Conservation (phyloP, 1,140 invertebrate genomes). For the Atta cephalotes region DNA sequence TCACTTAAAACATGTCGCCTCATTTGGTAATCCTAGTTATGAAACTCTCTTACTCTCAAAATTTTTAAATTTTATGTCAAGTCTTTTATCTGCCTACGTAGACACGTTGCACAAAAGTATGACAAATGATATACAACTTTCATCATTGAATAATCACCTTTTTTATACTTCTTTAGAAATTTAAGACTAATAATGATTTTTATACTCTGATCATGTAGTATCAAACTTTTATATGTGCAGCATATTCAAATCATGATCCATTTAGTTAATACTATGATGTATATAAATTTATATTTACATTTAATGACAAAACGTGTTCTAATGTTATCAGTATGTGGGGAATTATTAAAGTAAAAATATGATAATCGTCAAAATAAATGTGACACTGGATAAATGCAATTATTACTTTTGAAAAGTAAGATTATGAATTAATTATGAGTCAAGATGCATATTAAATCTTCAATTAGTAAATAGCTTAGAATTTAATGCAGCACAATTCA, state of each 20-base stretch:
- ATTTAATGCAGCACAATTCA: conserved; percentile 30
- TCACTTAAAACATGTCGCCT: too few species aligned
- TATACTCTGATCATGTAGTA: background rate
- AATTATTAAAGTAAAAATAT: conserved; percentile 54
- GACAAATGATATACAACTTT: conserved; percentile 40
- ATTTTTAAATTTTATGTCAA: conserved; percentile 22
- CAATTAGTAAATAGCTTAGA: background rate
- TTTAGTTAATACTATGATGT: conserved; percentile 18
- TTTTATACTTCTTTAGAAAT: conserved; percentile 3
- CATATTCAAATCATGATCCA: conserved; percentile 12
- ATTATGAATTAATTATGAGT: background rate
- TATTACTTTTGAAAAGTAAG: conserved; percentile 18
- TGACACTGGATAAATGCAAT: conserved; percentile 55
- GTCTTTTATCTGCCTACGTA: background rate
- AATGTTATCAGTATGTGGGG: conserved; percentile 28
- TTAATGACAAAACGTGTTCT: conserved; percentile 18
- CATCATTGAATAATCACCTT: conserved; percentile 9
- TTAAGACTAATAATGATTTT: conserved; percentile 19
- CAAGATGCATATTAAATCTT: conserved; percentile 28
- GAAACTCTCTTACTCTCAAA: conserved; percentile 3
- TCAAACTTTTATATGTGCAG: background rate
- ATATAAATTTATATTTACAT: conserved; percentile 38
- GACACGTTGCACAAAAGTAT: conserved; percentile 31
- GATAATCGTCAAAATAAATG: conserved; percentile 29
- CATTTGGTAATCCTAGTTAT: too few species aligned